Base-by-base conservation (phyloP, 2,113 vertebrate genomes). In the Ariopsis seemanni region DNA sequence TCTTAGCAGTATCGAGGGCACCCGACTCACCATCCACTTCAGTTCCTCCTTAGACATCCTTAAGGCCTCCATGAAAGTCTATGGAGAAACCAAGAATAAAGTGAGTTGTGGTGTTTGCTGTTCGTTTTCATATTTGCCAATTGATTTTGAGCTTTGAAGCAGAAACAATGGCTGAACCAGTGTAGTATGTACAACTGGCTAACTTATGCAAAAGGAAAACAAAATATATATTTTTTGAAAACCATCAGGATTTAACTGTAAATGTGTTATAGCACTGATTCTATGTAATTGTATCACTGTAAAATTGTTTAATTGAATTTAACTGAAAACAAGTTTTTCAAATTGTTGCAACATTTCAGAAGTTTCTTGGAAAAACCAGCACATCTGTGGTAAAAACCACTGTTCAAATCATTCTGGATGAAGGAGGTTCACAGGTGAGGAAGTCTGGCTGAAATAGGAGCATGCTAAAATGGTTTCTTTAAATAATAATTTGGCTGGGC, bases 31-130 rank as follows among this genome's bases (percentile, higher is more conserved):
- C 69, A 93, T 99, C 9, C 95, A 91, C 91, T 99, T 99, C 94
- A 96, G 97, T 94, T 93, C 94, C 85, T 93, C 95, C 1, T 93
- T 99, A 92, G 96, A 98, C 91, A 96, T 99, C 85, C 90, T 91
- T 87, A 93, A 93, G 79, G 94, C 93, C 78, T 91, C 87, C 77
- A 69, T 89, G 85, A 96, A 91, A 57, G 91, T 99, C 87, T 99
- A 95, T 91, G 96, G 96, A 83, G 88, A 90, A 77, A 89, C 52
- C 89, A 98, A 98, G 93, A 93, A 92, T 87, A 96, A 93, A 95
- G 98, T 99, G 95, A 92, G 93, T 89, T 62, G 85, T 91, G 65
- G 8, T 9, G n/a, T 80, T 80, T 80, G 9, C 17, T 60, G 55
- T 60, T 48, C 62, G 55, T 81, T 81, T 81, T 27, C 15, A 27